Evolutionary conservation across 2,888 invertebrate species (phyloP).

Genomic region (Buathra laborator): DNA sequence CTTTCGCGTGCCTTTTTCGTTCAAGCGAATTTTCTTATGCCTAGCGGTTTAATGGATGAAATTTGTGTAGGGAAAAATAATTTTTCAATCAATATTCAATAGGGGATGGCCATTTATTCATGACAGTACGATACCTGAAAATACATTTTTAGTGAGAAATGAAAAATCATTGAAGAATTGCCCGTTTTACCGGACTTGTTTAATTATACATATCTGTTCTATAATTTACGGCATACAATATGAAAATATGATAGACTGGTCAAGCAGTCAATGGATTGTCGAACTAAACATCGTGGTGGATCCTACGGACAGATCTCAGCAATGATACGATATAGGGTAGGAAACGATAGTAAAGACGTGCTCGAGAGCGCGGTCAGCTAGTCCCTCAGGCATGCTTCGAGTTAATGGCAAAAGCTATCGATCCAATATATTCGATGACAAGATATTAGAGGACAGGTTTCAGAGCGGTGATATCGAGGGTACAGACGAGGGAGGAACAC

Average conservation of each 20-base stretch:
- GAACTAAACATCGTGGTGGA: not conserved
- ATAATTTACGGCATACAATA: not conserved
- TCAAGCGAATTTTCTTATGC: not conserved
- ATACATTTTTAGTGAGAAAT: no score
- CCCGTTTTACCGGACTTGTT: no score
- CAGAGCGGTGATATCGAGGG: conserved; percentile 1
- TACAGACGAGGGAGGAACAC: conserved; percentile 15
- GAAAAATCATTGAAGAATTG: no score
- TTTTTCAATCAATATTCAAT: no score
- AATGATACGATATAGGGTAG: not conserved
- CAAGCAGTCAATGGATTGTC: not conserved
- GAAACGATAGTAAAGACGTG: not conserved
- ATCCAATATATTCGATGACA: conserved; percentile 29
- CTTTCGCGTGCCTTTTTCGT: not conserved
- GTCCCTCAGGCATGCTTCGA: conserved; percentile 11
- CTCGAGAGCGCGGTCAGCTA: not conserved
- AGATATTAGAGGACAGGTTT: conserved; percentile 29
- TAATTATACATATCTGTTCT: no score
- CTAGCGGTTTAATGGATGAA: not conserved
- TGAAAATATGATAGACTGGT: not conserved
- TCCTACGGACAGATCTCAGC: not conserved
- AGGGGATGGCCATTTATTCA: no score
- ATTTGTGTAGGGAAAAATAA: not conserved
- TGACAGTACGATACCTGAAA: no score
- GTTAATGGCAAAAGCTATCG: conserved; percentile 34